A percentile compares a stretch with the other conserved stretches of the same genome.
Evolutionary conservation across 2,113 vertebrate species (phyloP).

Genomic region (Maylandia zebra): DNA sequence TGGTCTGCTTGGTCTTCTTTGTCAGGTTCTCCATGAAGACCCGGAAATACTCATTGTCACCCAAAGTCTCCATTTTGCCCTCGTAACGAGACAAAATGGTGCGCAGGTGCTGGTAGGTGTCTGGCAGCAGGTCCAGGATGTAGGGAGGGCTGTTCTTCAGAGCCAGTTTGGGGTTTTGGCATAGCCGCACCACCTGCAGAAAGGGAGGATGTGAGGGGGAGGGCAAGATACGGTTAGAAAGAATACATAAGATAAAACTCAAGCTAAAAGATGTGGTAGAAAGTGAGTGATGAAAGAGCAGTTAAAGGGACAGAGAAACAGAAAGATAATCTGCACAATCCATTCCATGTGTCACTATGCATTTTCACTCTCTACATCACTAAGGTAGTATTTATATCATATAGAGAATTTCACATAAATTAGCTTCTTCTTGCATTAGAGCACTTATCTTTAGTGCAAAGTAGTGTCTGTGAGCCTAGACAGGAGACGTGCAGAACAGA

Average conservation of each 20-base stretch:
- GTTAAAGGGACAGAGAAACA: background rate
- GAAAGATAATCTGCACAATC: background rate
- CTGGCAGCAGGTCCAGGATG: conserved; percentile 94
- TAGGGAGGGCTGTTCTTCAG: conserved; percentile 99
- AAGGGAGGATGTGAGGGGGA: conserved; percentile 10
- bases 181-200: conserved; percentile 90
- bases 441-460: background rate
- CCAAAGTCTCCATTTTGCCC: conserved; percentile 96
- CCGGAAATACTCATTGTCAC: conserved; percentile 95
- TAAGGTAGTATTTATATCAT: background rate
- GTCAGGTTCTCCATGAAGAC: conserved; percentile 98
- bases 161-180: conserved; percentile 95
- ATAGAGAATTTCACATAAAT: background rate
- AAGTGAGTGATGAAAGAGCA: background rate
- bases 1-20: conserved; percentile 98
- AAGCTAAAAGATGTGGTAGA: background rate
- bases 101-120: conserved; percentile 96
- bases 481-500: background rate
- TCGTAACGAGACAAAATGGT: conserved; percentile 93
- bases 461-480: background rate
- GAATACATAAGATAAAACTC: background rate
- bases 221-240: conserved; percentile 7
- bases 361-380: background rate
- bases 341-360: background rate
- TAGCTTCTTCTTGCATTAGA: background rate